Base-by-base conservation (phyloP, 92 coral and sea anemone genomes). In the Zoanthus solanderi region DNA sequence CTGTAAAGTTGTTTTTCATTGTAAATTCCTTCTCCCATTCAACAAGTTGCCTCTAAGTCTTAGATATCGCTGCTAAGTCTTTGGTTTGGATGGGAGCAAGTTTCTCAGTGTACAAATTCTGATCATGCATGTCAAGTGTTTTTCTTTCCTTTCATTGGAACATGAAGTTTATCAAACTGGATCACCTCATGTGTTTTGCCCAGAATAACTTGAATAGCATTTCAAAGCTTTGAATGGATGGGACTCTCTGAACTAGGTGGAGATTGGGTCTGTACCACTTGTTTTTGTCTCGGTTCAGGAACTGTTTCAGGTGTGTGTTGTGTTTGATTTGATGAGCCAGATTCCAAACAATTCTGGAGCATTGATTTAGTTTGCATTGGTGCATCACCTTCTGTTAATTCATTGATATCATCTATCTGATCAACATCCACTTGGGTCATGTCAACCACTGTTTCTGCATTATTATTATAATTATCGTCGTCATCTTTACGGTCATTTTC, bases 351-450 rank as follows among this genome's bases (percentile, higher is more conserved):
- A 56, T 56, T 56, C 14, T 56, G 63, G 63, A 56, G 63, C 63
- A 56, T 56, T 56, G 63, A 56, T 6, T 56, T 56, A 14, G 63
- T 56, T 56, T 56, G 63, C 63, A 6, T 56, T 56, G 63, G 63
- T 56, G 63, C 63, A 56, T 56, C 63, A 56, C 17, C 63, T 56
- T 56, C 63, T 56, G 63, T 56, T 56, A 56, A 56, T 56, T 56
- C 63, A 14, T 56, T 56, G 63, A 56, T 56, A 56, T 78, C 83
- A 78, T 57, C 17, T 32, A 78, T 37, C 16, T 78, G 52, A 5
- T 56, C 53, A 34, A 78, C 83, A 48, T 78, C 83, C 54, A 37
- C 23, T 78, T 67, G 69, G 48, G n/a, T 78, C 83, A 78, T 78
- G 83, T 78, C 83, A 78, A 78, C 57, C 16, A 78, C 71, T 53